A percentile compares a stretch with the other conserved stretches of the same genome.
phyloP scores from a whole-genome alignment of 1,140 invertebrate species.

The Drosophila equinoxialis region DNA sequence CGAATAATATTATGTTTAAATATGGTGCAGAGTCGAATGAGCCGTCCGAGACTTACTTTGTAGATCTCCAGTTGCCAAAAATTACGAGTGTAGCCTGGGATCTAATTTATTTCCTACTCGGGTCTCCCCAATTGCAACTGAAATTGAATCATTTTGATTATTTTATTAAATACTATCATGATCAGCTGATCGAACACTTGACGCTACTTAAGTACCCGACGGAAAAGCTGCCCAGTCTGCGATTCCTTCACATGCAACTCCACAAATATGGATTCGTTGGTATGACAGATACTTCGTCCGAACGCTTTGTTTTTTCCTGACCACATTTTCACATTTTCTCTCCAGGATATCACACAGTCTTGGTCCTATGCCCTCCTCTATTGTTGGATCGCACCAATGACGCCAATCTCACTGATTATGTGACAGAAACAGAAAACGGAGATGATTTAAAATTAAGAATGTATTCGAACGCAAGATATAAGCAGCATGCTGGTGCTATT shows the following conservation, averaged over 20 bases:
- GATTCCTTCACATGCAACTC: constrained; percentile 60
- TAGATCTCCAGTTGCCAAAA: constrained; percentile 78
- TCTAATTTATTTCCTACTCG: constrained; percentile 69
- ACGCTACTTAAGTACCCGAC: constrained; percentile 56
- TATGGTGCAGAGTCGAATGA: constrained; percentile 43
- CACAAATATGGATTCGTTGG: constrained; percentile 60
- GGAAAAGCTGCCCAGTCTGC: constrained; percentile 72
- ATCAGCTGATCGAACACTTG: constrained; percentile 51
- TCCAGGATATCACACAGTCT: constrained; percentile 43
- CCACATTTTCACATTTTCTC: neutral
- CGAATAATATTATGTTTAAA: constrained; percentile 82
- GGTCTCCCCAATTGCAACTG: constrained; percentile 51
- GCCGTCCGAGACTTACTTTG: constrained; percentile 63
- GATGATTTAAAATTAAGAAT: constrained; percentile 47
- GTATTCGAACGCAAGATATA: constrained; percentile 49
- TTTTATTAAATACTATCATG: constrained; percentile 62
- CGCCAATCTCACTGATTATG: constrained; percentile 44
- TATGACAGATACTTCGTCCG: neutral
- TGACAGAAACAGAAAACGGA: constrained; percentile 45
- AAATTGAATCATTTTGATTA: constrained; percentile 63
- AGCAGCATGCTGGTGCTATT: constrained; percentile 41
- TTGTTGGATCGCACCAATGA: constrained; percentile 50
- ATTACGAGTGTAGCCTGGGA: constrained; percentile 71
- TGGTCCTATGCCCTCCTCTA: constrained; percentile 49
- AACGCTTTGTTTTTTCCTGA: neutral